A percentile compares a stretch with the other conserved stretches of the same genome.
Evolutionary conservation across 2,888 invertebrate species (phyloP).

Genomic region (Strigamia maritima): DNA sequence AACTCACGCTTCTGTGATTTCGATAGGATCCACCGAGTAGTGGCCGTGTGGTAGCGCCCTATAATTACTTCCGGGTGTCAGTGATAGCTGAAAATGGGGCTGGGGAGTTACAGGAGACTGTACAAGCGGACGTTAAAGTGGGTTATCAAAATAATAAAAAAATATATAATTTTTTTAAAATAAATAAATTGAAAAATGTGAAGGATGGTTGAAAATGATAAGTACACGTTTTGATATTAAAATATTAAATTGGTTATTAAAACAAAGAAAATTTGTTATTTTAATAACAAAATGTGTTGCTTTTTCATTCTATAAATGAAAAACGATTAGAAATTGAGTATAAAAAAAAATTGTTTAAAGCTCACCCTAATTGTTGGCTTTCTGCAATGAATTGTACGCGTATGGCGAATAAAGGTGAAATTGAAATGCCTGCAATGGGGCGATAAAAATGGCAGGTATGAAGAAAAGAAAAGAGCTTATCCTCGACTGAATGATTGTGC

Average conservation of each 20-base stretch:
- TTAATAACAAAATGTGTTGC: too few species aligned
- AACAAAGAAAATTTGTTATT: too few species aligned
- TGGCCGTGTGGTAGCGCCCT: slow-evolving; percentile 24
- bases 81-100: slow-evolving; percentile 12
- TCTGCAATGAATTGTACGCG: background rate
- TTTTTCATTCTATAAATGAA: background rate
- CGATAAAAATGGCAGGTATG: slow-evolving; percentile 22
- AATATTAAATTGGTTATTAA: too few species aligned
- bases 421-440: slow-evolving; percentile 5
- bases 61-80: slow-evolving; percentile 32
- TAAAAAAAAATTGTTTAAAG: background rate
- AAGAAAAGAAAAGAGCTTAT: slow-evolving; percentile 19
- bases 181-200: background rate
- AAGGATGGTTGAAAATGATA: background rate
- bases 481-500: slow-evolving; percentile 16
- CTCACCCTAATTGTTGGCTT: slow-evolving; percentile 5
- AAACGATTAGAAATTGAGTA: background rate
- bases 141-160: background rate
- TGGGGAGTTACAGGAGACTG: background rate
- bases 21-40: slow-evolving; percentile 14
- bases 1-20: slow-evolving; percentile 32
- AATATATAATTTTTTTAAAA: background rate
- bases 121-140: background rate
- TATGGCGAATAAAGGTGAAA: background rate
- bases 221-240: too few species aligned